Evolutionary conservation across 2,113 vertebrate species (phyloP), one percentile per base, ranked within the genome.

Genomic region (Brevimyrus niger): DNA sequence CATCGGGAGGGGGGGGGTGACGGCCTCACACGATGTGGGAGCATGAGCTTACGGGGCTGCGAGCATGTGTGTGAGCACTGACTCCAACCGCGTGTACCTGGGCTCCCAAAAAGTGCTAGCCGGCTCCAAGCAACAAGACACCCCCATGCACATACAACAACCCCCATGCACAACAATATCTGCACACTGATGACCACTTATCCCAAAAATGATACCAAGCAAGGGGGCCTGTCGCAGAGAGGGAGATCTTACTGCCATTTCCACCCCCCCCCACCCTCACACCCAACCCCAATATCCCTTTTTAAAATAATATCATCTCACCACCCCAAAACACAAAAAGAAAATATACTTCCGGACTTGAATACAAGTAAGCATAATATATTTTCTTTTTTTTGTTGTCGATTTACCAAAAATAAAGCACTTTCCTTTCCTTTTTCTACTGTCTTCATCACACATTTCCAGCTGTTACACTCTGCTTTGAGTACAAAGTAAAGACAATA

Each of bases 331-430:
- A 93, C 89, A 90, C 90, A 91, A 89, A 96, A 96, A 87, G 92
- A 93, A 95, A 96, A 97, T 96, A 96, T 96, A 94, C 95, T 96
- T 97, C 94, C 92, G 95, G 48, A 94, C 92, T 97, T 95, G 95
- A 95, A 96, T 97, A 97, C 96, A 97, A 93, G 93, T 96, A 97
- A 97, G 96, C 95, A 95, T 96, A 97, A 97, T 96, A 95, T 89
- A 89, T 89, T 73, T 88, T 95, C 95, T 83, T 94, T 65, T 73
- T 76, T 76, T 90, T 96, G 19, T 55, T 55, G 19, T 55, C 21
- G 53, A 21, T 95, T 97, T 97, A 97, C 97, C 97, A 97, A 97
- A 98, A 98, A 98, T 97, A 98, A 98, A 98, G 96, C 96, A 97
- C 97, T 96, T 97, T 94, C 93, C 94, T 93, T 92, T 93, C 94